Conservation (phyloP, 2,797 vertebrate species). For the Cossypha caffra region DNA sequence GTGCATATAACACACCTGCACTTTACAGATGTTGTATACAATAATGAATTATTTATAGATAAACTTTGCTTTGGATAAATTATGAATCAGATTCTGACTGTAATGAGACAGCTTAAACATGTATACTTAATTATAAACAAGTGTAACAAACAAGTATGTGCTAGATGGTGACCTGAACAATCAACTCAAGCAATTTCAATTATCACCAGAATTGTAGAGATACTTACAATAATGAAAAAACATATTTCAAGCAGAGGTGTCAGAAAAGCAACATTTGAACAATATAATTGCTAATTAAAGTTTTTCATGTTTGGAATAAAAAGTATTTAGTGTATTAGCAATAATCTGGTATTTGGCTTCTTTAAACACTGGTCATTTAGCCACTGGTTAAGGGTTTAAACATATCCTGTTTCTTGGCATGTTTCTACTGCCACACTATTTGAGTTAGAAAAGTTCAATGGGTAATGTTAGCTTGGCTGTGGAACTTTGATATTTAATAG, state of each 20-base stretch:
- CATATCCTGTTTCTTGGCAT: neutral
- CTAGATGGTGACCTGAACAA: conserved; percentile 26
- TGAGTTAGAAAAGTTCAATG: conserved; percentile 50
- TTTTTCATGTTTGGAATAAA: neutral
- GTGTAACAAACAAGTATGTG: conserved; percentile 10
- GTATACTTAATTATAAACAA: conserved; percentile 37
- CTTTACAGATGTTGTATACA: conserved; percentile 23
- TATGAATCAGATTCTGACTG: conserved; percentile 25
- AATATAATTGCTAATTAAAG: neutral
- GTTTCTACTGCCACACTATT: neutral
- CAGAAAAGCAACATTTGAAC: neutral
- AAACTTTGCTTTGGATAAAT: conserved; percentile 52
- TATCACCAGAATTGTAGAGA: neutral
- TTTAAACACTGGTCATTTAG: conserved; percentile 4
- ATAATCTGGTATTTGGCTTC: neutral
- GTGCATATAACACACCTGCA: neutral
- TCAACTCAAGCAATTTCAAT: conserved; percentile 28
- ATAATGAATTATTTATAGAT: conserved; percentile 49
- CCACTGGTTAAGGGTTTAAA: neutral
- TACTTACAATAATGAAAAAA: conserved; percentile 10
- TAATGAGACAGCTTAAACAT: conserved; percentile 23
- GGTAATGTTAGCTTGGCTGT: conserved; percentile 32
- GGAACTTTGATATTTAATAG: conserved; percentile 57
- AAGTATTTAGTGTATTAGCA: neutral
- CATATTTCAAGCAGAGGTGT: neutral